Base-by-base conservation (phyloP, 2,888 invertebrate species). In the Mythimna pallens region DNA sequence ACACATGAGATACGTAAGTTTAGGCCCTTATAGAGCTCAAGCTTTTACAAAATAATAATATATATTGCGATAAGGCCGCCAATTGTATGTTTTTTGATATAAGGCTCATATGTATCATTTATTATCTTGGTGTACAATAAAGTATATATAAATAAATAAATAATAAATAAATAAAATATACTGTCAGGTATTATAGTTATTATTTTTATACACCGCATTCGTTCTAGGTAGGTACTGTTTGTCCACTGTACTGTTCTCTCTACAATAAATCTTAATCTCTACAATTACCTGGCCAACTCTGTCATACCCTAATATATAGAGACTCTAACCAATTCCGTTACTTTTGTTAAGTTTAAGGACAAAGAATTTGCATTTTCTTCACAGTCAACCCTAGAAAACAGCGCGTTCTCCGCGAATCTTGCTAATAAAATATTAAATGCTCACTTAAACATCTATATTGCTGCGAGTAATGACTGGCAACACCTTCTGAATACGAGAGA, bases 401-500 rank as follows among this genome's bases (percentile, higher is more conserved):
- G 78, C 88, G 84, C 85, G 85, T 81, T 85, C 86, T 70, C 82
- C 90, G 92, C 93, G 93, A 94, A 93, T 93, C 93, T 94, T 93
- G 93, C 93, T 92, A 94, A 93, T 95, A 94, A 95, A 95, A 94
- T 93, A 95, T 93, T 90, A 95, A 94, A 92, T 90, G 91, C 89
- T 89, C 91, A 89, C 92, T 94, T 94, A 94, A 95, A 92, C 94
- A 94, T 94, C 93, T 93, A 93, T 95, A 94, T 93, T 92, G 92
- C 90, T 83, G 84, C 90, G 92, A 93, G 92, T 93, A 95, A 95
- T 91, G 94, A 94, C 93, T 92, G 88, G 89, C 92, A 95, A 94
- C 95, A 95, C 95, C 95, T 95, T 95, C 93, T 92, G 95, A 95
- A 95, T 95, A 95, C 94, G 73, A 90, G 92, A 93, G 88, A 77